Base-by-base conservation (phyloP, 2,888 invertebrate species). In the Drosophila setosimentum region DNA sequence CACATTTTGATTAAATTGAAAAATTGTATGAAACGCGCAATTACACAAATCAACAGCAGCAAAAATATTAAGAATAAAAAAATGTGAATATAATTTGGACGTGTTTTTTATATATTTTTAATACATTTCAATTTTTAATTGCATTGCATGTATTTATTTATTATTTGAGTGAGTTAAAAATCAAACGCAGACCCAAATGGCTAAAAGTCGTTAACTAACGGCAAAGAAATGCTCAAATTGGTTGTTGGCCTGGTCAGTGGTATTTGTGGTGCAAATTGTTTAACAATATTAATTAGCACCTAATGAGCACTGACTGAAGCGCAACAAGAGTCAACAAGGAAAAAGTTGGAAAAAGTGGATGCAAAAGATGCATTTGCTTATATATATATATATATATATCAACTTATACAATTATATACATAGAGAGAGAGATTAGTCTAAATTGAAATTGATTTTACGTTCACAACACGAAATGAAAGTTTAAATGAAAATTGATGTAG, bases 1-100 rank as follows among this genome's bases (percentile, higher is more conserved):
- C 8, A 10, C 18, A 66, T 40, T 84, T 76, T 73, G 66, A 76
- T 75, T 76, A 83, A 85, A 85, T 75, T 85, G 79, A 89, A 87
- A 90, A 87, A 88, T 78, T 81, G 70, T 66, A 53, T 70, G 65
- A 70, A 80, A 57, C 65, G 73, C 78, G 86, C 76, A 87, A 82
- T 87, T 85, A 89, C 85, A 80, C 80, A 87, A 89, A 87, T 84
- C 87, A 87, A 73, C 87, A 71, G 49, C 73, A 68, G 54, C 32
- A 62, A 60, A 67, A 61, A 68, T 49, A 76, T 65, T 66, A 76
- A 64, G 48, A 49, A 29, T 49, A 53, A 21, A 16, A 64, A 78
- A 75, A 42, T 71, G 42, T 13, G 49, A 71, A 71, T 73, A 84
- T 84, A 60, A 72, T 79, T 86, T 73, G 78, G 5, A 5, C 2